Percentiles rank a stretch among this genome's conserved stretches.
These are phyloP conservation scores for Cephus runcator DNA, from an alignment of 2,888 invertebrate genomes.

Conservation along the genomic window DNA sequence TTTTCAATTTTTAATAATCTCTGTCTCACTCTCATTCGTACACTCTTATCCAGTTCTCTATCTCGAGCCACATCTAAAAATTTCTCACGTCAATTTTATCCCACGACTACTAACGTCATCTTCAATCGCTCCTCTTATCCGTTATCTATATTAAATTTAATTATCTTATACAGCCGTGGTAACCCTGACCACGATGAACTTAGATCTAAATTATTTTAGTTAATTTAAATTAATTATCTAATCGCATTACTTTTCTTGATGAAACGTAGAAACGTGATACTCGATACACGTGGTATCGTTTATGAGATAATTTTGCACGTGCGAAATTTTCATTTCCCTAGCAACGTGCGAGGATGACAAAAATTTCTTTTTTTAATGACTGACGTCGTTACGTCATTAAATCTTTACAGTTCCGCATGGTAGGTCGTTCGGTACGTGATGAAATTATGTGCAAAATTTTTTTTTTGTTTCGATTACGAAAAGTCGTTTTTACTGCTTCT, in stretches of 20 bases:
- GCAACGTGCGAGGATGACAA: background rate
- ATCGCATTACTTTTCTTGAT: background rate
- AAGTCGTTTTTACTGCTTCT: background rate
- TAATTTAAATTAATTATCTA: slow-evolving; percentile 8
- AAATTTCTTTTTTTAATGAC: background rate
- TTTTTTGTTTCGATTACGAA: background rate
- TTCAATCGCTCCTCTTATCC: background rate
- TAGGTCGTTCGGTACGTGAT: background rate
- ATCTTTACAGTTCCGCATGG: background rate
- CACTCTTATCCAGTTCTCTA: background rate
- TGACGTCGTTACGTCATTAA: background rate
- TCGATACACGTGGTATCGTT: background rate
- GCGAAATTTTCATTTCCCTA: background rate
- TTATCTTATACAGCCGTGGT: slow-evolving; percentile 18
- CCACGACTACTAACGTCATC: background rate
- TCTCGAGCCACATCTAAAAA: background rate
- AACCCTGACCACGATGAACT: slow-evolving; percentile 14
- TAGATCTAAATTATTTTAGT: slow-evolving; percentile 12
- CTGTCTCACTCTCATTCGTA: background rate
- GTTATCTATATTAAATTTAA: background rate
- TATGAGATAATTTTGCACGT: background rate
- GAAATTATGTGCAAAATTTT: background rate
- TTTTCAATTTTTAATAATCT: background rate
- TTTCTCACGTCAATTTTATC: background rate
- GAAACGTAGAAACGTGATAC: background rate